A percentile compares a stretch with the other conserved stretches of the same genome.
These are phyloP conservation scores for Cercopithecus petaurista DNA, from an alignment of 2,797 vertebrate species.

Conservation along the genomic window DNA sequence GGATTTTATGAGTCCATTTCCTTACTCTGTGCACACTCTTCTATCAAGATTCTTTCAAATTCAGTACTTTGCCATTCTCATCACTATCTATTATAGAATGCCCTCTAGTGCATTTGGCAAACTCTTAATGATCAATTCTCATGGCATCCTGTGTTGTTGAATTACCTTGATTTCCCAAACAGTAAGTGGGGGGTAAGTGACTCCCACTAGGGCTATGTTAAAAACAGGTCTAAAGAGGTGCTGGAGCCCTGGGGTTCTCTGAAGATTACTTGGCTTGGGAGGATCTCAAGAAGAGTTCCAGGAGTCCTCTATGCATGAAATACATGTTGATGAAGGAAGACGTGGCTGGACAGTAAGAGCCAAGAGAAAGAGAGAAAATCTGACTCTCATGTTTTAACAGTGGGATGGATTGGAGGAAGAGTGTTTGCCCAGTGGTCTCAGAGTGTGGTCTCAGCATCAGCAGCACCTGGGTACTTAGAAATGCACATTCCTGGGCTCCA, in stretches of 20 bases:
- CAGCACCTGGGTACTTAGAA: neutral
- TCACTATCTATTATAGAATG: neutral
- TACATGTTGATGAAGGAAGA: neutral
- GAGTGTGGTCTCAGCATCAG: neutral
- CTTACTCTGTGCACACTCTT: neutral
- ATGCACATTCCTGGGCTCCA: neutral
- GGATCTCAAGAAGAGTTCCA: neutral
- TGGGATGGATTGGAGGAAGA: neutral
- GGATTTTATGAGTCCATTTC: conserved; percentile 28
- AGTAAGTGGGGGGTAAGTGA: neutral
- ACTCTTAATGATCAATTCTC: neutral
- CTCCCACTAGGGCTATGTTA: neutral
- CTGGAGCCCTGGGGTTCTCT: neutral
- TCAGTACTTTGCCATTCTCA: neutral
- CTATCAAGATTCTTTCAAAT: conserved; percentile 4
- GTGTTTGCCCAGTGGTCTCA: neutral
- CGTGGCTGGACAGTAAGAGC: neutral
- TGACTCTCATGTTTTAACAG: neutral
- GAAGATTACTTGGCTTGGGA: neutral
- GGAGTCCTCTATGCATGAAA: neutral
- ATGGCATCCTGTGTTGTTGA: neutral
- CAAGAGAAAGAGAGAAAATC: neutral
- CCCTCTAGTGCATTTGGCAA: neutral
- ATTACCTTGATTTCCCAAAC: neutral
- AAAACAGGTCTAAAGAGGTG: neutral